A percentile compares a stretch with the other conserved stretches of the same genome.
phyloP scores from a whole-genome alignment of 2,888 invertebrate species.

The Omphaloscelis lunosa region DNA sequence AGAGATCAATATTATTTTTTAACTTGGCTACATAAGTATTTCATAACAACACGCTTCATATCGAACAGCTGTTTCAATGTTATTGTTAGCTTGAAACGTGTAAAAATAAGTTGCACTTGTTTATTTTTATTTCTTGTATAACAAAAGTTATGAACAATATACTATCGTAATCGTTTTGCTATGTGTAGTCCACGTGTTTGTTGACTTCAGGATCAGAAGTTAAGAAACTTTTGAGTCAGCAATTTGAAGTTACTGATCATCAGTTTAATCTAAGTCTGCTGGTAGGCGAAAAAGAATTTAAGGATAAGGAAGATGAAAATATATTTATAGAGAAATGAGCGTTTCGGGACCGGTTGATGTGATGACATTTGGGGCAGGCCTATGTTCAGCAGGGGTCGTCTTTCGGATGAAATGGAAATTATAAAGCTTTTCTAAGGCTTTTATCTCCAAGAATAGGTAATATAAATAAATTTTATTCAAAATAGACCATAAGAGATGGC shows the following conservation, averaged over 20 bases:
- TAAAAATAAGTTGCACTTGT: slow-evolving; percentile 48
- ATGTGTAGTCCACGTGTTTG: slow-evolving; percentile 12
- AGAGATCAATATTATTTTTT: background rate
- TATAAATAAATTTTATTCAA: background rate
- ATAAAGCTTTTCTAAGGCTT: background rate
- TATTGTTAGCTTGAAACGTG: slow-evolving; percentile 45
- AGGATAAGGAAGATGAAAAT: background rate
- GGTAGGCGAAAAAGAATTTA: background rate
- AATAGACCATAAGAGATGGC: background rate
- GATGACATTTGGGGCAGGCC: too few relatives aligned
- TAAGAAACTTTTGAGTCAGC: slow-evolving; percentile 14
- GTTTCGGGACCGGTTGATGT: background rate
- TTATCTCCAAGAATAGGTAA: background rate
- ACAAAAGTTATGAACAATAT: slow-evolving; percentile 36
- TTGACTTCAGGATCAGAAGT: background rate
- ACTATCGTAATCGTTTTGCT: slow-evolving; percentile 4
- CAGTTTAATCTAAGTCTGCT: background rate
- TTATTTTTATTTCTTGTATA: slow-evolving; percentile 49
- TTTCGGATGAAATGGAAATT: background rate
- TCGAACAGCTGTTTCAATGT: slow-evolving; percentile 55
- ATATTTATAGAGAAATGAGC: background rate
- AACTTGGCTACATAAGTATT: slow-evolving; percentile 8
- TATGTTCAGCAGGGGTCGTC: background rate
- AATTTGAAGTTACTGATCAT: background rate
- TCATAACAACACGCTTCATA: slow-evolving; percentile 22